Evolutionary conservation across 2,113 vertebrate genomes (phyloP).

Genomic region (Platichthys flesus): DNA sequence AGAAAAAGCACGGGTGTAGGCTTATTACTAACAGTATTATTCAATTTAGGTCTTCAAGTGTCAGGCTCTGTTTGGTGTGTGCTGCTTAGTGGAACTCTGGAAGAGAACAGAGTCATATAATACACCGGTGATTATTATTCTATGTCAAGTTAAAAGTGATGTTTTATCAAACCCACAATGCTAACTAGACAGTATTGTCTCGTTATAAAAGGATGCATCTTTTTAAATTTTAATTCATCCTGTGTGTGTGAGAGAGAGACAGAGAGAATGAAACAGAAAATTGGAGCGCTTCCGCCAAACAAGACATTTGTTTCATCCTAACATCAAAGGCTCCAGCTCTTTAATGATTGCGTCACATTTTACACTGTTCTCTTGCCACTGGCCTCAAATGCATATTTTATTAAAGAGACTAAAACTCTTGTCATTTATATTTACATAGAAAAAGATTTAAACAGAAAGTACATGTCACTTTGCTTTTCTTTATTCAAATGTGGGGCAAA

Average conservation of each 20-base stretch:
- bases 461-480: neutral
- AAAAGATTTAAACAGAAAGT: constrained; percentile 3
- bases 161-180: neutral
- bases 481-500: too few relatives aligned
- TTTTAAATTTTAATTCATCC: constrained; percentile 10
- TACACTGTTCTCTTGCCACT: constrained; percentile 35
- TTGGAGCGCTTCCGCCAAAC: constrained; percentile 38
- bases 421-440: constrained; percentile 36
- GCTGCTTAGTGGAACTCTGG: neutral
- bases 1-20: neutral
- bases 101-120: neutral
- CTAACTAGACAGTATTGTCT: neutral
- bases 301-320: constrained; percentile 68
- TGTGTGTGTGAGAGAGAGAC: constrained; percentile 14
- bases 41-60: neutral
- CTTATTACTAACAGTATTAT: neutral
- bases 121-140: neutral
- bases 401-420: constrained; percentile 37
- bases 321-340: constrained; percentile 69
- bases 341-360: constrained; percentile 61
- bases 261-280: constrained; percentile 38
- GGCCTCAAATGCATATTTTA: constrained; percentile 48
- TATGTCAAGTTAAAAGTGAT: constrained; percentile 4
- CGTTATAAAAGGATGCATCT: neutral
- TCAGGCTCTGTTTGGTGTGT: neutral